Evolutionary conservation across 2,113 vertebrate genomes (phyloP), one percentile per base, ranked within the genome.

Genomic region (Pachyramphus minor): DNA sequence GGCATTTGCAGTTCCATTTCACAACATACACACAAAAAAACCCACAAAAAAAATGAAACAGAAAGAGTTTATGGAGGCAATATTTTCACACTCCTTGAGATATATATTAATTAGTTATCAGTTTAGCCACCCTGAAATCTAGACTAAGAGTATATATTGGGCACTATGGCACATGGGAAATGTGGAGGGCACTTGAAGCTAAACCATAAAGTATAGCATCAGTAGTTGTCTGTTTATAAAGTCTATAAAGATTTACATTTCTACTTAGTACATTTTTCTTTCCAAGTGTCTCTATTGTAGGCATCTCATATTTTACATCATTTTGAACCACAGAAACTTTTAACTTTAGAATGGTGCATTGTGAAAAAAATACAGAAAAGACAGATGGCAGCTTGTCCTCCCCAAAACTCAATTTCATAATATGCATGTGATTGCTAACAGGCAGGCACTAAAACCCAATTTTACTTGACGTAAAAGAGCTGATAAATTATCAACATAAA

Each of bases 401-500:
- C 97, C 91, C 94, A 95, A 98, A 98, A 97, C 92, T 97, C 97
- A 96, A 94, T 98, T 98, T 98, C 97, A 97, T 97, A 98, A 97
- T 97, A 97, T 97, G 95, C 92, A 96, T 93, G 94, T 96, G 97
- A 97, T 96, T 98, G 95, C 96, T 98, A 98, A 98, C 98, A 98
- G 96, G 93, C 93, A 97, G 84, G 89, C 94, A 96, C 98, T 98
- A 97, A 98, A 97, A 97, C 97, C 88, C 96, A 97, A 98, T 98
- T 97, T 98, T 98, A 92, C 84, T 98, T 97, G 97, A 97, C 1
- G 12, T 81, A 97, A 96, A 97, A 96, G 95, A 93, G 90, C 95
- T 97, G 96, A 98, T 97, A 97, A 98, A 98, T 97, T 97, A 96
- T 97, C 93, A 97, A 78, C 96, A 97, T 96, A 97, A 98, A 97